Evolutionary conservation across 2,797 vertebrate species (phyloP).

Genomic region (Rhinoraja longicauda): DNA sequence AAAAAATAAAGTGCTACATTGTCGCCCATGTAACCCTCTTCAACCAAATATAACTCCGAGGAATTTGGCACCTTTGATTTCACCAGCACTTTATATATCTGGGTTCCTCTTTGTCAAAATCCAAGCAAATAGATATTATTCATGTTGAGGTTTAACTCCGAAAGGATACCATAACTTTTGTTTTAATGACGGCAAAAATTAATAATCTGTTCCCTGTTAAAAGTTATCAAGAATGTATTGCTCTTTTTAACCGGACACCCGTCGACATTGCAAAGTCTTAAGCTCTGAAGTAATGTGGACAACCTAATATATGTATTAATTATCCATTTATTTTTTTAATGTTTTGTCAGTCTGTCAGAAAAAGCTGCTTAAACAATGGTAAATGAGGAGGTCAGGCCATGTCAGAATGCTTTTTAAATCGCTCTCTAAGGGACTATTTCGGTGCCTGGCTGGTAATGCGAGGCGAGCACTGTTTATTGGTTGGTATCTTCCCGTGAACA

Average conservation of each 20-base stretch:
- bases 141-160: not conserved
- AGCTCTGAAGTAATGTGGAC: not conserved
- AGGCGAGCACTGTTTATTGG: slow-evolving; percentile 12
- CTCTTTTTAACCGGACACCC: not conserved
- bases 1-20: too few species aligned
- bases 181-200: too few species aligned
- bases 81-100: not conserved
- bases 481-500: not conserved
- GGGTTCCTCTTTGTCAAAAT: not conserved
- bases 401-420: slow-evolving; percentile 10
- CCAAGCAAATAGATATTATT: not conserved
- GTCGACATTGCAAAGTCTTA: not conserved
- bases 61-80: not conserved
- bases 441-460: not conserved
- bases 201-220: not conserved
- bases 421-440: not conserved
- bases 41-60: not conserved
- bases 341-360: not conserved
- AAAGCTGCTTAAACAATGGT: not conserved
- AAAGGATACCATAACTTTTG: not conserved
- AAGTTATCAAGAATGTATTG: not conserved
- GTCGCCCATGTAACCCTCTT: not conserved
- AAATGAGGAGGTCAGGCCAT: slow-evolving; percentile 7
- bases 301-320: not conserved
- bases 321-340: not conserved